Conservation (phyloP, 2,113 vertebrate genomes). For the Onychostruthus taczanowskii region DNA sequence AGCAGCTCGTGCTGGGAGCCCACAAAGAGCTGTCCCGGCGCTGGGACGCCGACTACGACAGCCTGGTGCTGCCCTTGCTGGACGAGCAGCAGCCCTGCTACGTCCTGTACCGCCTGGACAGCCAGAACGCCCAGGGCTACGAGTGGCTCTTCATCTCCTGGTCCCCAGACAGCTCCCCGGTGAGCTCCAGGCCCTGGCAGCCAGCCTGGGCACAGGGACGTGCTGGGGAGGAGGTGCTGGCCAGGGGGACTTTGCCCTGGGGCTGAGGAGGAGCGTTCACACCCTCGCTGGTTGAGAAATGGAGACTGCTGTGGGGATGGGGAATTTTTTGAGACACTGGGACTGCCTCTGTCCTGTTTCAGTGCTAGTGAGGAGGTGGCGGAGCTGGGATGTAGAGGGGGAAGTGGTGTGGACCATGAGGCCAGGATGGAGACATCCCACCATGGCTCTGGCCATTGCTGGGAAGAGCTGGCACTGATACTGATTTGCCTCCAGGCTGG, state of each 20-base stretch:
- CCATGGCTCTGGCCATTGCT: accelerated
- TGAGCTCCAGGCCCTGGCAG: slow-evolving; percentile 58
- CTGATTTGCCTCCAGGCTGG: not conserved
- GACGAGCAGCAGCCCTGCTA: slow-evolving; percentile 90
- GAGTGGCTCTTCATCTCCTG: slow-evolving; percentile 98
- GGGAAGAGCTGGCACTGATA: not conserved
- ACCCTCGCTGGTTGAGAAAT: not conserved
- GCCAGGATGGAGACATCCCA: not conserved
- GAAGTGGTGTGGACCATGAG: accelerated
- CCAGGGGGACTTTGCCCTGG: not conserved
- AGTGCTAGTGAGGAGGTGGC: not conserved
- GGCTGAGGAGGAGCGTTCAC: not conserved
- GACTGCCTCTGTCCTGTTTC: not conserved
- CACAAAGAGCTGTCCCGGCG: slow-evolving; percentile 81
- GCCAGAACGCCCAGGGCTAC: slow-evolving; percentile 91
- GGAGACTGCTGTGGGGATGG: not conserved
- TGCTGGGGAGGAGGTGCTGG: not conserved
- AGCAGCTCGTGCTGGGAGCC: slow-evolving; percentile 92
- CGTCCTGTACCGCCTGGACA: slow-evolving; percentile 93
- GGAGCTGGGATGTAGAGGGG: not conserved
- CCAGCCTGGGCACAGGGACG: accelerated
- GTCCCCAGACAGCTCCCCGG: slow-evolving; percentile 97
- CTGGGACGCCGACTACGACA: slow-evolving; percentile 94
- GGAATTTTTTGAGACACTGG: not conserved
- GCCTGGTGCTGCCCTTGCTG: slow-evolving; percentile 87